Percentiles rank a stretch among this genome's conserved stretches.
These are phyloP conservation scores for Clostera curtula DNA, from an alignment of 2,888 invertebrate genomes.

Conservation along the genomic window DNA sequence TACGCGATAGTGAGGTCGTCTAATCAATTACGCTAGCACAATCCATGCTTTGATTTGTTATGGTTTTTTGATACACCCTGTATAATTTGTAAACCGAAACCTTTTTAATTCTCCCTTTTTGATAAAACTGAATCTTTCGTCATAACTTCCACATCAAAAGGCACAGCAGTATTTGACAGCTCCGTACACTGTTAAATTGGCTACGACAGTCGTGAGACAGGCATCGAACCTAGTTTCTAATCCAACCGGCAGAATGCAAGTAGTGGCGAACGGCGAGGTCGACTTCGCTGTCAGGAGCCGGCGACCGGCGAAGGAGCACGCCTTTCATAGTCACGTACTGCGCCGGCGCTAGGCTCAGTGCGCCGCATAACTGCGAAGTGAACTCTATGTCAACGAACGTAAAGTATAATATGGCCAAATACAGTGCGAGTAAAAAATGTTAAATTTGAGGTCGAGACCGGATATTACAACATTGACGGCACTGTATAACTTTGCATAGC, in stretches of 20 bases:
- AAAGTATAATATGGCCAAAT: no score
- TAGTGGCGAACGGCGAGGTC: constrained; percentile 54
- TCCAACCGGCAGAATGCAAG: constrained; percentile 60
- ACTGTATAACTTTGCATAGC: no score
- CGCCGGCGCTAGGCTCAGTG: constrained; percentile 87
- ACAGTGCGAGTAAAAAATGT: no score
- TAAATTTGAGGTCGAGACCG: no score
- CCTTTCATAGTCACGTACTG: constrained; percentile 94
- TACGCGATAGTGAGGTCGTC: no score
- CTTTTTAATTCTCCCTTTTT: no score
- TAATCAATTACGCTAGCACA: no score
- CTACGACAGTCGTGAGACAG: constrained; percentile 10
- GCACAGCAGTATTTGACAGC: constrained; percentile 6
- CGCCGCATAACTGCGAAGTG: constrained; percentile 77
- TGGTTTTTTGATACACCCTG: no score
- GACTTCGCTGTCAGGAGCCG: constrained; percentile 43
- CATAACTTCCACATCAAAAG: background rate
- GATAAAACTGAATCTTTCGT: background rate
- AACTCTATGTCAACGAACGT: background rate
- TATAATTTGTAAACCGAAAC: no score
- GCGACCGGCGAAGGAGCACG: constrained; percentile 81
- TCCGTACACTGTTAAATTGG: background rate
- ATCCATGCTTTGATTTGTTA: no score
- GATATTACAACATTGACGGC: no score
- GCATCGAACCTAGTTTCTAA: constrained; percentile 38